These are phyloP conservation scores for Drosophila kurseongensis DNA, from an alignment of 1,140 invertebrate genomes.

Conservation along the genomic window DNA sequence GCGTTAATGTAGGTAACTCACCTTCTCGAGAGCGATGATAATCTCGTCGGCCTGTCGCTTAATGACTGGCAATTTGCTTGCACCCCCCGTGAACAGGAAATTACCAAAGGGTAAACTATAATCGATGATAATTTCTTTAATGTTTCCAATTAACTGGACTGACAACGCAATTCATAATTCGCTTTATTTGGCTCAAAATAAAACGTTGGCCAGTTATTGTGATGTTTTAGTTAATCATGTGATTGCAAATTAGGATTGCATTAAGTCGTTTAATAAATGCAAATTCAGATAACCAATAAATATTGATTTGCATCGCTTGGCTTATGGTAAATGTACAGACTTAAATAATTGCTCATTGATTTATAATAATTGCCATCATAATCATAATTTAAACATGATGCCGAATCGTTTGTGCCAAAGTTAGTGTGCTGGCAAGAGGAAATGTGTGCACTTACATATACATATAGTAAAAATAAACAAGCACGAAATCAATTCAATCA, in stretches of 20 bases:
- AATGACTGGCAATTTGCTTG: slow-evolving; percentile 38
- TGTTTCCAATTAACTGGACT: slow-evolving; percentile 29
- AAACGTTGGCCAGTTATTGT: neutral
- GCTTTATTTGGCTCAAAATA: neutral
- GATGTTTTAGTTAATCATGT: neutral
- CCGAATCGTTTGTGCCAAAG: slow-evolving; percentile 13
- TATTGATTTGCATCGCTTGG: neutral
- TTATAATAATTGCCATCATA: slow-evolving; percentile 17
- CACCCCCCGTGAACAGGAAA: slow-evolving; percentile 23
- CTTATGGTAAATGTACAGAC: neutral
- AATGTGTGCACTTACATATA: neutral
- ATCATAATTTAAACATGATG: slow-evolving; percentile 26
- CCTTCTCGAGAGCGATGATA: slow-evolving; percentile 18
- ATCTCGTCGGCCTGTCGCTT: slow-evolving; percentile 13
- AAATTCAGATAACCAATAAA: slow-evolving; percentile 1
- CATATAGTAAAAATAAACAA: slow-evolving; percentile 6
- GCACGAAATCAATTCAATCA: slow-evolving; percentile 24
- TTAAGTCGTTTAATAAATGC: neutral
- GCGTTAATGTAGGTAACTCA: slow-evolving; percentile 27
- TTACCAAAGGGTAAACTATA: slow-evolving; percentile 32
- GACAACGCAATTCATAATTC: slow-evolving; percentile 12
- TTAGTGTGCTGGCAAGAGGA: neutral
- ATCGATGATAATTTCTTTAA: slow-evolving; percentile 43
- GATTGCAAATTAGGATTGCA: too few species aligned
- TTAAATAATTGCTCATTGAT: slow-evolving; percentile 37